phyloP scores from a whole-genome alignment of 1,140 invertebrate species.

The Diorhabda sublineata region DNA sequence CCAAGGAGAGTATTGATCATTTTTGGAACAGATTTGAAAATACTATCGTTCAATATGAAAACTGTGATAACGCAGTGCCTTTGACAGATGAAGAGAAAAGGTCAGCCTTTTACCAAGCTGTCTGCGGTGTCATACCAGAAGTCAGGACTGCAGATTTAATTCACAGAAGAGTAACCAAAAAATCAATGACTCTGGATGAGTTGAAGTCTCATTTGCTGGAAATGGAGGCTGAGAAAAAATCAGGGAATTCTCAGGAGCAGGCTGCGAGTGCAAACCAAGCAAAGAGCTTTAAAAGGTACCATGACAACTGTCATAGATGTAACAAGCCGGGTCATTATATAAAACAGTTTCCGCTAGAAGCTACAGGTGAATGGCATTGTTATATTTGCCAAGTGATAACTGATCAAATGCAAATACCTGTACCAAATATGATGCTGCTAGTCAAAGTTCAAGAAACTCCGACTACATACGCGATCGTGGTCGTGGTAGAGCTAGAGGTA shows the following conservation, averaged over 20 bases:
- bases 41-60: conserved; percentile 1
- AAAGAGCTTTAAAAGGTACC: not conserved
- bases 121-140: conserved; percentile 1
- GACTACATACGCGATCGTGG: not conserved
- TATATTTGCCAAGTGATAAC: no score
- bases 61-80: conserved; percentile 5
- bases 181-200: not conserved
- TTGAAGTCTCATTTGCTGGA: conserved; percentile 5
- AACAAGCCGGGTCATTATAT: not conserved
- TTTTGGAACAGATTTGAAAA: conserved; percentile 3
- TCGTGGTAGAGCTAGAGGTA: not conserved
- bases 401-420: not conserved
- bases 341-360: not conserved
- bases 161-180: not conserved
- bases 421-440: not conserved
- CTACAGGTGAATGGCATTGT: not conserved
- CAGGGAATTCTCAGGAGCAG: not conserved
- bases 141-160: not conserved
- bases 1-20: not conserved
- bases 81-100: conserved; percentile 3
- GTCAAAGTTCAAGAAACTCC: no score
- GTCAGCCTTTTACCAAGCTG: conserved; percentile 7
- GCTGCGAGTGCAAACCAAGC: conserved; percentile 1
- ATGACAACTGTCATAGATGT: not conserved
- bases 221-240: conserved; percentile 2